Evolutionary conservation across 2,888 invertebrate species (phyloP), one percentile per base, ranked within the genome.

Genomic region (Stenchaetothrips biformis): DNA sequence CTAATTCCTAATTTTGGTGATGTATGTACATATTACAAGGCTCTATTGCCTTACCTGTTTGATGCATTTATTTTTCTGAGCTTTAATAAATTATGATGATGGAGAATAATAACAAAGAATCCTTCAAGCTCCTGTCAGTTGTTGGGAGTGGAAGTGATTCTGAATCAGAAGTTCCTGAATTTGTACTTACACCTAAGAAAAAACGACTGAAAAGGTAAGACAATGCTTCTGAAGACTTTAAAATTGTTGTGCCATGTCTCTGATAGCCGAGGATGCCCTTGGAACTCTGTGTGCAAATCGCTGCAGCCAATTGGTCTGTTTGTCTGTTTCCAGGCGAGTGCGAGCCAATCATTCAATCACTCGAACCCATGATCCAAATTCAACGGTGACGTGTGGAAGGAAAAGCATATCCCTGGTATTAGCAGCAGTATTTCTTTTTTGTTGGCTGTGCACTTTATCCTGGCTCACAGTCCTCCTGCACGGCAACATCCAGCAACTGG

Each of bases 141-240:
- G 67, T 25, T 74, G 67, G 67, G 25, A 74, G 67, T 74, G 67
- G 67, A 9, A 74, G 67, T 74, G 67, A 74, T 21, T 74, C 67
- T 11, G 67, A 74, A 21, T 74, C 67, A 25, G 67, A 74, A 74
- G 67, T 74, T 74, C 67, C 67, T 74, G 67, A 74, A 74, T 74
- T 74, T 74, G 67, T 74, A 74, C 67, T 74, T 74, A 74, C 67
- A n/a, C 67, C 67, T 25, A 74, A 74, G 67, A 74, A 74, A 25
- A 74, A 74, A 74, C 67, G 67, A 74, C 67, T 74, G 21, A 74
- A 74, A 74, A 74, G 67, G 67, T 74, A 74, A 18, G 13, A 13
- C 59, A 59, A 13, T 59, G 6, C 59, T 59, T 13, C 13, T 13
- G 4, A 0, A 18, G 18, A 18, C 9, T 9, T 7, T 11, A 4